Evolutionary conservation across 2,113 vertebrate species (phyloP).

Genomic region (Grallaria varia): DNA sequence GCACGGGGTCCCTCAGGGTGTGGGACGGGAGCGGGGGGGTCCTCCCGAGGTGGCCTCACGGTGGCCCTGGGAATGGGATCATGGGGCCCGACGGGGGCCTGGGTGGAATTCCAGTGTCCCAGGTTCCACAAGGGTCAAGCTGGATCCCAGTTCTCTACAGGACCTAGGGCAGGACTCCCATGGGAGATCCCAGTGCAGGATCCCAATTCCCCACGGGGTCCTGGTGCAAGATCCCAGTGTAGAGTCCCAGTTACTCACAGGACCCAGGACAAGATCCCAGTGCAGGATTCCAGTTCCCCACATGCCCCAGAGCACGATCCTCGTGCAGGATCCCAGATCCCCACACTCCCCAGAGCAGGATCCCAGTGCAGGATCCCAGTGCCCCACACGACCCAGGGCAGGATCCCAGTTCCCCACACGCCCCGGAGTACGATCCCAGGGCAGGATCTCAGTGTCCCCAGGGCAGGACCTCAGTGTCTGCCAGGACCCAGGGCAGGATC

Average conservation of each 20-base stretch:
- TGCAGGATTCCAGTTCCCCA: neutral
- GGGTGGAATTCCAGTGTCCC: too few relatives aligned
- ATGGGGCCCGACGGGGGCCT: neutral
- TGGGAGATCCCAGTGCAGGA: neutral
- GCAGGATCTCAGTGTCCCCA: too few relatives aligned
- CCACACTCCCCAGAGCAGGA: neutral
- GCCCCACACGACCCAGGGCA: neutral
- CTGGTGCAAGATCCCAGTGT: too few relatives aligned
- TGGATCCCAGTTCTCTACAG: too few relatives aligned
- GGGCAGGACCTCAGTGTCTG: too few relatives aligned
- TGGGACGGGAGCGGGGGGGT: neutral
- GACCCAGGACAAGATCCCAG: fast-evolving
- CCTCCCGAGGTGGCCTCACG: too few relatives aligned
- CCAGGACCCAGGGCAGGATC: too few relatives aligned
- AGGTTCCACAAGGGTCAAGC: too few relatives aligned
- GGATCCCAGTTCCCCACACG: neutral
- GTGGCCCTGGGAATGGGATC: too few relatives aligned
- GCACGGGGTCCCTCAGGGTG: neutral
- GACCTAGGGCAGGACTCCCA: fast-evolving
- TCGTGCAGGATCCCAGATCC: too few relatives aligned
- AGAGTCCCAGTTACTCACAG: neutral
- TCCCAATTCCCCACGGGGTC: neutral
- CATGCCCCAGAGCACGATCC: neutral
- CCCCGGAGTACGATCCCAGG: too few relatives aligned
- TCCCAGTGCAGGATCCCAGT: too few relatives aligned